Evolutionary conservation across 2,888 invertebrate genomes (phyloP).

Genomic region (Rotaria socialis): DNA sequence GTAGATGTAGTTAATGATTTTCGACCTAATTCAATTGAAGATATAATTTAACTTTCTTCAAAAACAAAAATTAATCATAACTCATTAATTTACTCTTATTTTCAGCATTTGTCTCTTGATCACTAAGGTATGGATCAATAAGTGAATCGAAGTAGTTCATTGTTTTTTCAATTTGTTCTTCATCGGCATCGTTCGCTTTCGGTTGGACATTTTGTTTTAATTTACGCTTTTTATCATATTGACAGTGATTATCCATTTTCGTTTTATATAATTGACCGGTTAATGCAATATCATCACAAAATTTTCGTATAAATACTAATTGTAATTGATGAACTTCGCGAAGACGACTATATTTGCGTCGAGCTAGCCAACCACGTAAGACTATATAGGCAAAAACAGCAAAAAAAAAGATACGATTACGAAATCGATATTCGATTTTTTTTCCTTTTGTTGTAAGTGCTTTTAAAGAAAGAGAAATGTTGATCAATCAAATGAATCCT

Average conservation of each 20-base stretch:
- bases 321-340: constrained; percentile 23
- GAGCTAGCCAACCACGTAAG: constrained; percentile 26
- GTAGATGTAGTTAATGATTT: not conserved
- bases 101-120: not conserved
- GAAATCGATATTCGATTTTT: not conserved
- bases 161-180: not conserved
- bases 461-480: not conserved
- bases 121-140: not conserved
- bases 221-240: not conserved
- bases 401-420: constrained; percentile 2
- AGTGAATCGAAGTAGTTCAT: not conserved
- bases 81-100: not conserved
- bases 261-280: constrained; percentile 18
- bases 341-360: not conserved
- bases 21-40: not conserved
- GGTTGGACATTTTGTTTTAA: not conserved
- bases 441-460: not conserved
- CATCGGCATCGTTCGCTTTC: not conserved
- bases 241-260: not conserved
- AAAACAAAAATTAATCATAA: too few species aligned
- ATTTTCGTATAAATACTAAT: constrained; percentile 20
- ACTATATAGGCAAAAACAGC: not conserved
- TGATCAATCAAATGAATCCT: not conserved
- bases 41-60: too few species aligned
- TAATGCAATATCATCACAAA: constrained; percentile 3